Conservation (phyloP, 2,888 invertebrate species). For the Aleiodes testaceus region DNA sequence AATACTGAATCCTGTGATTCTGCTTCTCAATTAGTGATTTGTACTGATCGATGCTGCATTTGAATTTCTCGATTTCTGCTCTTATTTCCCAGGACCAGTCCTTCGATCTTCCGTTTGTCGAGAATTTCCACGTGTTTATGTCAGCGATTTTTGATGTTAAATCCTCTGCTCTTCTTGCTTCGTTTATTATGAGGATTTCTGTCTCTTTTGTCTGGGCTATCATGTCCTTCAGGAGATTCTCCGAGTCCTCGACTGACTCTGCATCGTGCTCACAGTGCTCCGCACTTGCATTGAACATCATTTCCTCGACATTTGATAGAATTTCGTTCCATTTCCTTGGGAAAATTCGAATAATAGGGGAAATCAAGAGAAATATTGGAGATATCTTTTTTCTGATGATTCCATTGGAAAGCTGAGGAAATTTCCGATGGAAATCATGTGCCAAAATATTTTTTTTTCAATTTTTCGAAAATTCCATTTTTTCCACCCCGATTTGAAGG, state of each 20-base stretch:
- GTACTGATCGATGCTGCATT: conserved; percentile 50
- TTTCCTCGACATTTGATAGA: conserved; percentile 54
- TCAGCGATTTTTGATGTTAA: conserved; percentile 52
- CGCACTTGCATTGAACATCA: conserved; percentile 53
- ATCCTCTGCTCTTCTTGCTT: conserved; percentile 51
- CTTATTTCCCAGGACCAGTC: conserved; percentile 55
- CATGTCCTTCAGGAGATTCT: conserved; percentile 50
- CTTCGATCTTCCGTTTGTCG: conserved; percentile 43
- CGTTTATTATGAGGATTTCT: conserved; percentile 52
- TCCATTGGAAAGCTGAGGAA: no score
- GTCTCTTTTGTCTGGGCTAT: conserved; percentile 53
- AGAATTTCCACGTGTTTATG: conserved; percentile 51
- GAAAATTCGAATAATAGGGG: no score
- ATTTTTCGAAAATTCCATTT: no score
- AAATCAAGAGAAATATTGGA: not conserved
- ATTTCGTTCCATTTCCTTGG: conserved; percentile 56
- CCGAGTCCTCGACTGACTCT: conserved; percentile 36
- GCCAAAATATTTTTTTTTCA: no score
- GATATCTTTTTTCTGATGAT: no score
- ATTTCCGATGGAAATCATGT: no score
- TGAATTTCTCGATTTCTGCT: conserved; percentile 49
- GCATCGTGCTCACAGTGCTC: conserved; percentile 38
- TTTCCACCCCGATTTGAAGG: no score
- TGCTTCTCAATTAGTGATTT: conserved; percentile 51
- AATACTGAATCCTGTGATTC: conserved; percentile 49